Conservation (phyloP, 2,888 invertebrate species). For the Conistra vaccinii region DNA sequence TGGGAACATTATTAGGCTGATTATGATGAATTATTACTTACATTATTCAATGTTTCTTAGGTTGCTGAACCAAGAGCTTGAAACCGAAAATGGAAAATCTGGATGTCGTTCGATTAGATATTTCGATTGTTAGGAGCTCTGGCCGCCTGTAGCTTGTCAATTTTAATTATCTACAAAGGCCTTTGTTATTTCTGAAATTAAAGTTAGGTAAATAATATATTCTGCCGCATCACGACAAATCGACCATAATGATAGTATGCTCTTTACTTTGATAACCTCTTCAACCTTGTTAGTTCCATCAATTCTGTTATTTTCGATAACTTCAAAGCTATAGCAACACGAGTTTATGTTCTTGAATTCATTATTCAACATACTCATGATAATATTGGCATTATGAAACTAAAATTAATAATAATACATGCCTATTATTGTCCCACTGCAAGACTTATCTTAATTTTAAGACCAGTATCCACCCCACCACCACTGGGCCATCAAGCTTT, state of each 20-base stretch:
- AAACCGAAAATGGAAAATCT: background rate
- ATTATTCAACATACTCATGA: background rate
- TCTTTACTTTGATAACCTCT: constrained; percentile 21
- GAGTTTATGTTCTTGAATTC: background rate
- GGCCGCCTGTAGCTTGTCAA: background rate
- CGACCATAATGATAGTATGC: background rate
- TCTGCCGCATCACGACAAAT: background rate
- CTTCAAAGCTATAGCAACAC: background rate
- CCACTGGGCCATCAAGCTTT: background rate
- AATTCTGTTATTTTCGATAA: background rate
- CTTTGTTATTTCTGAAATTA: background rate
- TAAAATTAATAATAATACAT: background rate
- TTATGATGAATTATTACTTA: background rate
- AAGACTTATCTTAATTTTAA: background rate
- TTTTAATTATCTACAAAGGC: too few species aligned
- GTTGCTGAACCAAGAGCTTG: too few species aligned
- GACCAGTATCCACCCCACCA: too few species aligned
- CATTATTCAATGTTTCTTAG: background rate
- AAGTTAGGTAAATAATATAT: background rate
- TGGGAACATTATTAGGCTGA: too few species aligned
- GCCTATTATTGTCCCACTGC: too few species aligned
- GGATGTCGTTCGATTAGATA: background rate
- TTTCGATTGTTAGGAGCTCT: background rate
- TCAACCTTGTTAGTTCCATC: background rate
- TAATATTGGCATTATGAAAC: background rate